A percentile compares a stretch with the other conserved stretches of the same genome.
These are phyloP conservation scores for Anoplophora glabripennis DNA, from an alignment of 1,140 invertebrate species.

Conservation along the genomic window DNA sequence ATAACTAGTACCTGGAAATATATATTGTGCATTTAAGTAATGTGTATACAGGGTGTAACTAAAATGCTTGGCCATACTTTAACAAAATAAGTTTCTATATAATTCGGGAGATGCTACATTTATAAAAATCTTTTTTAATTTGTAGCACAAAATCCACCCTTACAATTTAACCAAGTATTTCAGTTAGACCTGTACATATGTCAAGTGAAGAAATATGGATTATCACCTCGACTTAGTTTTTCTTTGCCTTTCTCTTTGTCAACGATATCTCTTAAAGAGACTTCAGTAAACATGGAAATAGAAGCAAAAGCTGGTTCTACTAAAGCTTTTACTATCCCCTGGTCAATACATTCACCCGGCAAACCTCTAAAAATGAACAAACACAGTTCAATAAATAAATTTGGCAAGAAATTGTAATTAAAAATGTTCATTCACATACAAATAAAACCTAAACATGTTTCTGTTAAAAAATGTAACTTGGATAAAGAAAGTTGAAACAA, in stretches of 20 bases:
- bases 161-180: no score
- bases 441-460: not conserved
- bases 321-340: conserved; percentile 38
- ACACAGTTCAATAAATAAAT: not conserved
- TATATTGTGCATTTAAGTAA: no score
- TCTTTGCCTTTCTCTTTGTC: conserved; percentile 31
- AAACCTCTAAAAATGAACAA: conserved; percentile 35
- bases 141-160: no score
- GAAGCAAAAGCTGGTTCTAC: conserved; percentile 37
- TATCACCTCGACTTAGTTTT: conserved; percentile 19
- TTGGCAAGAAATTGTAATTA: not conserved
- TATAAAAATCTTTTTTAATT: no score
- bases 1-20: not conserved
- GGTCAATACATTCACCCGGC: conserved; percentile 49
- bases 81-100: no score
- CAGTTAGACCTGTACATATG: no score
- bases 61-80: no score
- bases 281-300: conserved; percentile 38
- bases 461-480: no score
- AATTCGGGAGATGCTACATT: no score
- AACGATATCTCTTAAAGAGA: conserved; percentile 37
- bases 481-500: no score
- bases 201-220: no score
- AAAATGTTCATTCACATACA: not conserved
- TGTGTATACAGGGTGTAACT: no score